Evolutionary conservation across 2,797 vertebrate species (phyloP).

Genomic region (Chiloscyllium punctatum): DNA sequence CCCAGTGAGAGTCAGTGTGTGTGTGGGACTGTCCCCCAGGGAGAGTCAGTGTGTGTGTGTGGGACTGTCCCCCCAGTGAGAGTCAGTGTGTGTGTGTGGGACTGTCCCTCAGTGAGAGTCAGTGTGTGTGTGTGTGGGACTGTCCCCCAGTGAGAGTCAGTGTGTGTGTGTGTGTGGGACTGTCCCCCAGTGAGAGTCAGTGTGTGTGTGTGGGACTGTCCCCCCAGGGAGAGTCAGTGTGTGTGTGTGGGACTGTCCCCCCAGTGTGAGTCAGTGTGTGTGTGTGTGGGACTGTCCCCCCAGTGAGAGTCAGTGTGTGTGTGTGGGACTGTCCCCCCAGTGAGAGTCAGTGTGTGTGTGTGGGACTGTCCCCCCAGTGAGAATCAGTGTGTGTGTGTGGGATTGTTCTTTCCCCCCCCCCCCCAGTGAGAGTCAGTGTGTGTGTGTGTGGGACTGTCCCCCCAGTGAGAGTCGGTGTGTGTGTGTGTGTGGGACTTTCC

Average conservation of each 20-base stretch:
- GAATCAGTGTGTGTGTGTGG: neutral
- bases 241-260: too few relatives aligned
- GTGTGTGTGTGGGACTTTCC: too few relatives aligned
- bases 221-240: neutral
- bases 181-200: neutral
- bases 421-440: neutral
- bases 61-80: neutral
- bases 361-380: neutral
- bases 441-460: neutral
- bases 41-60: too few relatives aligned
- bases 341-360: too few relatives aligned
- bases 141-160: too few relatives aligned
- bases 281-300: neutral
- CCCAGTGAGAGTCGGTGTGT: neutral
- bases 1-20: too few relatives aligned
- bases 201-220: neutral
- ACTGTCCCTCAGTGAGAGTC: neutral
- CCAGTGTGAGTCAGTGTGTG: too few relatives aligned
- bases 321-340: too few relatives aligned
- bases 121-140: neutral
- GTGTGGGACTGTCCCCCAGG: neutral
- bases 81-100: neutral
- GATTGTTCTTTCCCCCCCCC: too few relatives aligned
- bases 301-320: neutral
- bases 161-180: neutral